These are phyloP conservation scores for Leptopilina clavipes DNA, from an alignment of 1,140 invertebrate genomes.

Conservation along the genomic window DNA sequence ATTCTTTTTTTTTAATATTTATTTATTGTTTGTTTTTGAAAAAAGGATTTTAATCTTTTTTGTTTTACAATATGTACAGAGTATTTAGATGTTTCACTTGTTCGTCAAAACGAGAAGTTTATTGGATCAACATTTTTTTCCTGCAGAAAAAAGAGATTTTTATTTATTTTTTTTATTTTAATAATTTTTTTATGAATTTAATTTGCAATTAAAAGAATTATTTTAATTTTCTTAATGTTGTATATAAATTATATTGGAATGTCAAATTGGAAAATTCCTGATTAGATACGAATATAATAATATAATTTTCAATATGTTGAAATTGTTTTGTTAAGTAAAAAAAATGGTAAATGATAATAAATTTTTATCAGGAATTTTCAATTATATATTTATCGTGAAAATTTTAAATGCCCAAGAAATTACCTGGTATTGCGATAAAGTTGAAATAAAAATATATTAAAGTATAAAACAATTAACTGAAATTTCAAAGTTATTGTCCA, in stretches of 20 bases:
- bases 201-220: no score
- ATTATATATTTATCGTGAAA: no score
- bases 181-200: no score
- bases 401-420: not conserved
- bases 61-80: not conserved
- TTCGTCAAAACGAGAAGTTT: not conserved
- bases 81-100: not conserved
- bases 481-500: constrained; percentile 2
- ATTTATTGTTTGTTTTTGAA: not conserved
- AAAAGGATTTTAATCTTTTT: not conserved
- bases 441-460: not conserved
- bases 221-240: no score
- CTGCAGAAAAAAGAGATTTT: not conserved
- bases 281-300: no score
- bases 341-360: no score
- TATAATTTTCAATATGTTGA: no score
- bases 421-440: not conserved
- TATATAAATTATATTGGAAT: no score
- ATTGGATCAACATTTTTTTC: not conserved
- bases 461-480: not conserved
- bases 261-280: no score
- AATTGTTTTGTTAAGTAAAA: no score
- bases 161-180: not conserved
- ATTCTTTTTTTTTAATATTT: constrained; percentile 42
- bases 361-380: no score